These are phyloP conservation scores for Keiferia lycopersicella DNA, from an alignment of 2,888 invertebrate genomes.

Conservation along the genomic window DNA sequence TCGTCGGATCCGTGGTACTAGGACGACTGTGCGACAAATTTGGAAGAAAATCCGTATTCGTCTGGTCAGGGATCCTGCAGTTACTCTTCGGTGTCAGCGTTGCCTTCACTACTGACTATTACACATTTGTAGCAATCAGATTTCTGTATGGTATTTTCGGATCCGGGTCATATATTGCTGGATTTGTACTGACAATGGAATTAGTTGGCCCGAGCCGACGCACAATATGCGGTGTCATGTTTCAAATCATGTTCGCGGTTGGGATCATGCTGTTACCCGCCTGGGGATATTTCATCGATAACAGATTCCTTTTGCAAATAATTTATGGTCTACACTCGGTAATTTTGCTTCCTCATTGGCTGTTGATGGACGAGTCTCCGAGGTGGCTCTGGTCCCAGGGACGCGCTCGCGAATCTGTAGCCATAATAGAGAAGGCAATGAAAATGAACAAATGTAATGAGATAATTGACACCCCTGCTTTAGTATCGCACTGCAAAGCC, in stretches of 20 bases:
- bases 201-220: conserved; percentile 90
- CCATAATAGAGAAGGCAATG: conserved; percentile 87
- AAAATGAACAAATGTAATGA: conserved; percentile 85
- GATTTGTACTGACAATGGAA: conserved; percentile 89
- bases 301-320: conserved; percentile 88
- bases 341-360: conserved; percentile 88
- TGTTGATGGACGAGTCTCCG: conserved; percentile 93
- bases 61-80: conserved; percentile 88
- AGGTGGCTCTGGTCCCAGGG: conserved; percentile 94
- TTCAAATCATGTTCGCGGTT: conserved; percentile 89
- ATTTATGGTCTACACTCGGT: conserved; percentile 88
- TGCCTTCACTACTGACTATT: conserved; percentile 88
- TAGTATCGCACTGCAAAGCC: conserved; percentile 83
- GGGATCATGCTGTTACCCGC: conserved; percentile 91
- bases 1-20: conserved; percentile 88
- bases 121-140: conserved; percentile 84
- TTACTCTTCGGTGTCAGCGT: conserved; percentile 86
- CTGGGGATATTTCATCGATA: conserved; percentile 90
- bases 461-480: conserved; percentile 83
- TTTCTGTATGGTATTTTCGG: conserved; percentile 91
- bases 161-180: conserved; percentile 87
- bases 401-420: conserved; percentile 86
- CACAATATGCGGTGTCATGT: conserved; percentile 90
- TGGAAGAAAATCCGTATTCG: conserved; percentile 90
- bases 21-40: conserved; percentile 90